Evolutionary conservation across 2,113 vertebrate species (phyloP).

Genomic region (Numenius arquata): DNA sequence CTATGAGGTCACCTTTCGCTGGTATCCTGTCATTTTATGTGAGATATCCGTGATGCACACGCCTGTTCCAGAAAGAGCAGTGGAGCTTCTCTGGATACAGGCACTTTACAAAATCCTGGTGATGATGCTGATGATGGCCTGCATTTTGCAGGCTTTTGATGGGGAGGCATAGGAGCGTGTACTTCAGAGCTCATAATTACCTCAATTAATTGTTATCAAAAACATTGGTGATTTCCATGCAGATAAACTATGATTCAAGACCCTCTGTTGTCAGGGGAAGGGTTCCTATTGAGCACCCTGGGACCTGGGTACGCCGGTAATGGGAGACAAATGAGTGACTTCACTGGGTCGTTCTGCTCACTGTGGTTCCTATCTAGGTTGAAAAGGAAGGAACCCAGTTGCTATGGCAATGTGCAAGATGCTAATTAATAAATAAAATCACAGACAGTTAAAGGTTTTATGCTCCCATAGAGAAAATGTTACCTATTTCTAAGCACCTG

Average conservation of each 20-base stretch:
- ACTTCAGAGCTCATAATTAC: not conserved
- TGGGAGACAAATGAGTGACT: not conserved
- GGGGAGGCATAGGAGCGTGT: not conserved
- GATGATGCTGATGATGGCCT: not conserved
- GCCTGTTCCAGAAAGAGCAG: constrained; percentile 9
- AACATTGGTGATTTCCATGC: not conserved
- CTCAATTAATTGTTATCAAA: not conserved
- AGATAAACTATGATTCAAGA: not conserved
- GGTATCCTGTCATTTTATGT: not conserved
- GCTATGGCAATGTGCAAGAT: not conserved
- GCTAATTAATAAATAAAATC: constrained; percentile 46
- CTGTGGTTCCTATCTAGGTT: not conserved
- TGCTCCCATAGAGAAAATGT: not conserved
- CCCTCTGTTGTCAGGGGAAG: not conserved
- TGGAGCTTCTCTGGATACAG: not conserved
- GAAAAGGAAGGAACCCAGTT: not conserved
- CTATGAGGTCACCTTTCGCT: constrained; percentile 51
- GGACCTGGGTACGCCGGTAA: not conserved
- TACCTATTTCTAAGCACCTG: not conserved
- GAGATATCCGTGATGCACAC: not conserved
- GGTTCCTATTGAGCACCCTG: not conserved
- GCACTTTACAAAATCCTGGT: not conserved
- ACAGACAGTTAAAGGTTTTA: not conserved
- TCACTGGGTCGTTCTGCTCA: not conserved
- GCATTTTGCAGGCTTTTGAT: not conserved